Percentiles rank a stretch among this genome's conserved stretches.
Evolutionary conservation across 2,888 invertebrate genomes (phyloP).

Genomic region (Acanthoscelides obtectus): DNA sequence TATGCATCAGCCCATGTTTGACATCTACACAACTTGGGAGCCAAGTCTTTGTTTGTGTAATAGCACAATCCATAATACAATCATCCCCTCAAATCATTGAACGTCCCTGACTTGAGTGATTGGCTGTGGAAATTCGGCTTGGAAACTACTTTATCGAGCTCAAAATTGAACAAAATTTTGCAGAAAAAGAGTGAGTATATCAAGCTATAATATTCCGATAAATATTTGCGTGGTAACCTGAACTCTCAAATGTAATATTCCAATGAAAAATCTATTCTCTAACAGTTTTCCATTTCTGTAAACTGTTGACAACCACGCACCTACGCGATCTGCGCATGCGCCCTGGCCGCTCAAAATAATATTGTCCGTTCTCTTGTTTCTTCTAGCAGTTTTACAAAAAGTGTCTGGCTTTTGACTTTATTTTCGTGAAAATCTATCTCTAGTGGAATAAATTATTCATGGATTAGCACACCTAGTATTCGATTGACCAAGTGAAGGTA

Average conservation of each 20-base stretch:
- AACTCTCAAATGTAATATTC: neutral
- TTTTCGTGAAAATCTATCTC: conserved; percentile 10
- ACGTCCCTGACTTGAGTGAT: neutral
- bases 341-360: conserved; percentile 10
- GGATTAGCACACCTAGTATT: neutral
- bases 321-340: neutral
- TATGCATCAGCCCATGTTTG: too few species aligned
- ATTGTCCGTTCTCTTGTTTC: conserved; percentile 17
- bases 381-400: conserved; percentile 12
- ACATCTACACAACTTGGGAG: neutral
- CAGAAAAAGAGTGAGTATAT: neutral
- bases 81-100: neutral
- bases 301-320: neutral
- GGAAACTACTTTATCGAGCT: neutral
- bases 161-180: neutral
- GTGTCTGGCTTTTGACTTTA: conserved; percentile 22
- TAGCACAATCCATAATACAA: neutral
- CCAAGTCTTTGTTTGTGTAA: neutral
- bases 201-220: neutral
- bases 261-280: neutral
- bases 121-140: neutral
- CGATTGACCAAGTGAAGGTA: neutral
- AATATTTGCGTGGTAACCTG: neutral
- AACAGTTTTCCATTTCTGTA: neutral
- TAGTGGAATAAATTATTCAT: neutral